Evolutionary conservation across 2,888 invertebrate species (phyloP), one percentile per base, ranked within the genome.

Genomic region (Cremastinae sp.): DNA sequence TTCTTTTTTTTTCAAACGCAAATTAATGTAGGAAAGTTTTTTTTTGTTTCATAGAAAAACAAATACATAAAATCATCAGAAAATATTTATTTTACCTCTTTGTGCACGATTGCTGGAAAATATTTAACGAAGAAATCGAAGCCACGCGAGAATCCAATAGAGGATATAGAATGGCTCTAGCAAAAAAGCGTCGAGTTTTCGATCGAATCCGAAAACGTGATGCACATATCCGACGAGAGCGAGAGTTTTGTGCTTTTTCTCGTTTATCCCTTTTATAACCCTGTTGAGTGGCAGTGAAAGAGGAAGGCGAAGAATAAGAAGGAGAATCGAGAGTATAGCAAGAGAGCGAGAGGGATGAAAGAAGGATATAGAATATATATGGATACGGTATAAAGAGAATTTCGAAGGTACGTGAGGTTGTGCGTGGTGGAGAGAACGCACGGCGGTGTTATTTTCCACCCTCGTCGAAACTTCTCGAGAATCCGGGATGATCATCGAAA

Each of bases 171-270:
- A 65, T 70, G 47, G 49, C 73, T 69, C 65, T 39, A 18, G 58
- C 49, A 45, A 35, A 18, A 47, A 43, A 69, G 65, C 69, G 69
- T 73, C 47, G 75, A 74, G 77, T 78, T 80, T 77, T 78, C 79
- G 78, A 80, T 80, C 74, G 66, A 49, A 76, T 73, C 71, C 71
- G 61, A 74, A 72, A 79, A 80, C 80, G 80, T 80, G 80, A 80
- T 78, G 73, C 71, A 77, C 80, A 80, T 80, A 79, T 76, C 49
- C 28, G 71, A 79, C 69, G 75, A 74, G 76, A 71, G 51, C 65
- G 76, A 74, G 68, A 72, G 51, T 72, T 59, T 59, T 43, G 58
- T 41, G 66, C 47, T 51, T 53, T 65, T 14, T 37, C 58, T 47
- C 75, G 70, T 75, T 80, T 78, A 80, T 79, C 76, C 69, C 64